Evolutionary conservation across 2,888 invertebrate species (phyloP).

Genomic region (Lasioglossum leucozonium): DNA sequence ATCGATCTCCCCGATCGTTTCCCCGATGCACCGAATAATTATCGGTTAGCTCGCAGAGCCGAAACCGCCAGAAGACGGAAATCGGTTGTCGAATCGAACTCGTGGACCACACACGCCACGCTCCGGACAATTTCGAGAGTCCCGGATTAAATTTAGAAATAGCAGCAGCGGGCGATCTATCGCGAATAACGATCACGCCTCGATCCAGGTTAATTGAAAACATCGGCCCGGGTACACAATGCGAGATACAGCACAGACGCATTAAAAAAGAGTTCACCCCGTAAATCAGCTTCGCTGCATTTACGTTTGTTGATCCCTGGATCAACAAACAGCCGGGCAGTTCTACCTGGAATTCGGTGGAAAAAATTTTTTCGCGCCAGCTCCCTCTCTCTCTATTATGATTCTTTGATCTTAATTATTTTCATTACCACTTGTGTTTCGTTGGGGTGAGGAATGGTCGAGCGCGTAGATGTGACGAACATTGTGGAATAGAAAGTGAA

Average conservation of each 20-base stretch:
- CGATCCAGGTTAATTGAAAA: constrained; percentile 17
- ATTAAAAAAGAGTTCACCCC: constrained; percentile 35
- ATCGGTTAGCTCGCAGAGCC: background rate
- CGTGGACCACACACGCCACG: background rate
- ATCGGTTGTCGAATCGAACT: background rate
- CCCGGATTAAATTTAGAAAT: constrained; percentile 17
- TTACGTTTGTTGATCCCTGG: background rate
- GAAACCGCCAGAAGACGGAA: background rate
- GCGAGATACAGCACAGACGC: constrained; percentile 47
- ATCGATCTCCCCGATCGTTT: background rate
- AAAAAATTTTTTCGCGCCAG: background rate
- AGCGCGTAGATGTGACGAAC: too few species aligned
- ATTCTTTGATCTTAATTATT: background rate
- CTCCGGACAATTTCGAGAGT: background rate
- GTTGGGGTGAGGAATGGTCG: background rate
- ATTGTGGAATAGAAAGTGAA: too few species aligned
- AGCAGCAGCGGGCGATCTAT: constrained; percentile 6
- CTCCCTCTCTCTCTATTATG: too few species aligned
- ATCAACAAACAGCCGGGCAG: constrained; percentile 25
- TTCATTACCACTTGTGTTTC: background rate
- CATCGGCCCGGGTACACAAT: constrained; percentile 10
- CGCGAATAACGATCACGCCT: constrained; percentile 7
- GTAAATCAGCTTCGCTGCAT: constrained; percentile 34
- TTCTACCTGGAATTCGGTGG: background rate
- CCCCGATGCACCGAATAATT: constrained; percentile 7